These are phyloP conservation scores for Drosophila colorata DNA, from an alignment of 2,888 invertebrate species.

Conservation along the genomic window DNA sequence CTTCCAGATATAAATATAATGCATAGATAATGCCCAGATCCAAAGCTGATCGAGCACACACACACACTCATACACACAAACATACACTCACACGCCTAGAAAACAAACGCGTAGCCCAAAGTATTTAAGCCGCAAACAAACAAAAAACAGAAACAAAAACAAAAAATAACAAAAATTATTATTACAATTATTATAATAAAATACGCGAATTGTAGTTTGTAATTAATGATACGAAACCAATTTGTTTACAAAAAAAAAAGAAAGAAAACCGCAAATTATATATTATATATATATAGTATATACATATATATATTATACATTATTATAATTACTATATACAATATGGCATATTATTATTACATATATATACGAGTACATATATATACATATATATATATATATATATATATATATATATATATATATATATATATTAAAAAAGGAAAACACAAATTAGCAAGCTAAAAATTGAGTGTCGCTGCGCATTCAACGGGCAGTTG, in stretches of 20 bases:
- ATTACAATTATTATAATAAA: slow-evolving; percentile 65
- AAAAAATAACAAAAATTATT: slow-evolving; percentile 69
- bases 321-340: slow-evolving; percentile 78
- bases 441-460: slow-evolving; percentile 55
- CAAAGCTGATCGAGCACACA: slow-evolving; percentile 31
- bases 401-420: slow-evolving; percentile 59
- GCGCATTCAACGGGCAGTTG: slow-evolving; percentile 5
- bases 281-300: slow-evolving; percentile 73
- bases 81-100: slow-evolving; percentile 54
- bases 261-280: slow-evolving; percentile 65
- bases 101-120: slow-evolving; percentile 65
- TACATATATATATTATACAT: slow-evolving; percentile 47
- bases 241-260: slow-evolving; percentile 74
- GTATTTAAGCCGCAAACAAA: slow-evolving; percentile 80
- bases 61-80: slow-evolving; percentile 18
- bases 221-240: slow-evolving; percentile 73
- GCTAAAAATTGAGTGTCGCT: slow-evolving; percentile 45
- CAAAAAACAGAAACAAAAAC: slow-evolving; percentile 32
- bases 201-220: slow-evolving; percentile 80
- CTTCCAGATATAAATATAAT: slow-evolving; percentile 44
- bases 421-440: slow-evolving; percentile 34
- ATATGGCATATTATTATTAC: slow-evolving; percentile 76
- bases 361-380: slow-evolving; percentile 49
- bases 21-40: slow-evolving; percentile 32
- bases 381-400: slow-evolving; percentile 33